Conservation (phyloP, 2,113 vertebrate species). For the Columba livia region DNA sequence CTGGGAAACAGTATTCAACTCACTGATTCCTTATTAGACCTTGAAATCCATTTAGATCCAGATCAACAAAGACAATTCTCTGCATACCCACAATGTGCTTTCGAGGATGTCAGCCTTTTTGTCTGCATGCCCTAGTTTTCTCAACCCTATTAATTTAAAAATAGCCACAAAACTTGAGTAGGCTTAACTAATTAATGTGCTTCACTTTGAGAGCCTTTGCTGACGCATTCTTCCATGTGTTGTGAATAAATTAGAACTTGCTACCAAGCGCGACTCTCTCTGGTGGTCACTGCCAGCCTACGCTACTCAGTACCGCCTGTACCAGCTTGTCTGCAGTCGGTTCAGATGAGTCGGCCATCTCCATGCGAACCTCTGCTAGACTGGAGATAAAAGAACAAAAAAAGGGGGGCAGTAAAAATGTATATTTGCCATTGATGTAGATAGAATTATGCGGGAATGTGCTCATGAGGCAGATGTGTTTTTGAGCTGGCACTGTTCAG, state of each 20-base stretch:
- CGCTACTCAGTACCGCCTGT: neutral
- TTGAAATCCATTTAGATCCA: conserved; percentile 47
- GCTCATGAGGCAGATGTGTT: neutral
- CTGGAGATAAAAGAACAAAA: neutral
- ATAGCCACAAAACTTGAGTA: conserved; percentile 49
- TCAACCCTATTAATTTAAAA: conserved; percentile 45
- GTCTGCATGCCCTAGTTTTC: conserved; percentile 30
- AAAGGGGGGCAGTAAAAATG: neutral
- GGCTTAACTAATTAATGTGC: conserved; percentile 20
- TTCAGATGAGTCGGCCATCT: neutral
- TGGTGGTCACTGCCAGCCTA: neutral
- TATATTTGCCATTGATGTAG: neutral
- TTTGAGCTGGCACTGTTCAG: neutral
- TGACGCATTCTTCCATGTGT: neutral
- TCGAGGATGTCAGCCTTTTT: conserved; percentile 25
- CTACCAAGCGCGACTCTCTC: neutral
- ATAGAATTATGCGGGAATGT: neutral
- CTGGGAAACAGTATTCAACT: neutral
- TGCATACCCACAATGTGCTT: neutral
- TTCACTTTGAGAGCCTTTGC: conserved; percentile 20
- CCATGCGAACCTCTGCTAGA: neutral
- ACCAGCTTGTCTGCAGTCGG: neutral
- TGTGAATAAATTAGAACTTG: conserved; percentile 17
- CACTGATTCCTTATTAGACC: conserved; percentile 39
- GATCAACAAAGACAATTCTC: conserved; percentile 23